Conservation (phyloP, 2,888 invertebrate genomes). For the Liodrosophila aerea region DNA sequence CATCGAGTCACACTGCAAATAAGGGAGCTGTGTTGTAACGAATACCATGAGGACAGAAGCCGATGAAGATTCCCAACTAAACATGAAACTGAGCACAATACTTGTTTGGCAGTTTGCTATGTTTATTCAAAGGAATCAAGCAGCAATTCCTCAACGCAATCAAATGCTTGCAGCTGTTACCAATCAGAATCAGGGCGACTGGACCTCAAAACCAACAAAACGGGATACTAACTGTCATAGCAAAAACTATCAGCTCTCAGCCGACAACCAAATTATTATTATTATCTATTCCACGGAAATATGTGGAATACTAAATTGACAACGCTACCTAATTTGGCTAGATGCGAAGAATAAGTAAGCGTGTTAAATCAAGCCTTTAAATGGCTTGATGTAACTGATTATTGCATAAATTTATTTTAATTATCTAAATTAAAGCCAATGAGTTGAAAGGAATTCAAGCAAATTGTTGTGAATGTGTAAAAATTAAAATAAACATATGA, state of each 20-base stretch:
- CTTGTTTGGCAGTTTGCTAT: conserved; percentile 30
- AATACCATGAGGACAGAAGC: conserved; percentile 18
- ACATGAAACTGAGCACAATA: conserved; percentile 58
- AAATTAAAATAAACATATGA: neutral
- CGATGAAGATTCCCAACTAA: conserved; percentile 40
- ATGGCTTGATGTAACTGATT: too few relatives aligned
- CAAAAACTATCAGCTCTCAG: conserved; percentile 24
- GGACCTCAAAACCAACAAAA: conserved; percentile 21
- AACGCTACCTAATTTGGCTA: too few relatives aligned
- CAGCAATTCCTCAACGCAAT: too few relatives aligned
- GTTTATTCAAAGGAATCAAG: conserved; percentile 64
- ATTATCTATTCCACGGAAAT: conserved; percentile 23
- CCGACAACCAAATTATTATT: neutral
- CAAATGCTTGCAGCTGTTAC: conserved; percentile 29
- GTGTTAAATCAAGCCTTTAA: too few relatives aligned
- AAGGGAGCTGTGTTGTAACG: conserved; percentile 38
- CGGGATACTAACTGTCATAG: conserved; percentile 50
- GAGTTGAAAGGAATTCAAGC: neutral
- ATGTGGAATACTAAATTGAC: conserved; percentile 46
- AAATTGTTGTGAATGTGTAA: too few relatives aligned
- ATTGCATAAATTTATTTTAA: too few relatives aligned
- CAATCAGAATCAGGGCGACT: conserved; percentile 5
- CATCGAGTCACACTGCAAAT: conserved; percentile 56
- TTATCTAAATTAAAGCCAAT: too few relatives aligned
- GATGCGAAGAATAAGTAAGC: too few relatives aligned